Evolutionary conservation across 1,140 invertebrate species (phyloP), one percentile per base, ranked within the genome.

Genomic region (Schlechtendalia chinensis): DNA sequence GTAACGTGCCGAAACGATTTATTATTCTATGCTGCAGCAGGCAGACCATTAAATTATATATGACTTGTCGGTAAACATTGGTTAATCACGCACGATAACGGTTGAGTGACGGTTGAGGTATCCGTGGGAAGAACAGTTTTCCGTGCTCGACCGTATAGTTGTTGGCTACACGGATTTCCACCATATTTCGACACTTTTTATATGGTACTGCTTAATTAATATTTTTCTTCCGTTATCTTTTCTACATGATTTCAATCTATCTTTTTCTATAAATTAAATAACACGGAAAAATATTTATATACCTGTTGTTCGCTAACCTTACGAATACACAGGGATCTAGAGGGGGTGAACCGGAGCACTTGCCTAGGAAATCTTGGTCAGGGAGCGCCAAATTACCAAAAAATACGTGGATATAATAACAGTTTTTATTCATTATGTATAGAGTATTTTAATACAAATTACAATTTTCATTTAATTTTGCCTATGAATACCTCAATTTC

Each of bases 1-100:
- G 32, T 45, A 45, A 67, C 32, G 32, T 47, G n/a, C n/a, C 16
- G n/a, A 67, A 71, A 53, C 67, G 67, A 53, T 71, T 71, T 71
- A 53, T 71, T 71, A 71, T 71, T 50, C 14, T 53, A 71, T 45
- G 17, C 22, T 10, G 17, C 45, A 71, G 24, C 14, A 5, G 47
- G 39, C 14, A 22, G 22, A 50, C 45, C 67, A 50, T 71, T 71
- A 50, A 50, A 22, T 16, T 16, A 53, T 22, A 59, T 1, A 11
- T 45, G 14, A 27, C 67, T 69, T 12, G 39, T 14, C 16, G 22
- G 45, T 24, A 71, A 50, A 71, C 67, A 27, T 71, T 45, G 47
- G 47, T 71, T 71, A 71, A 53, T 71, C 67, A 45, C 47, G 22
- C 45, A 22, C 22, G 22, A 71, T 8, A 16, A 19, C 22, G 47